Evolutionary conservation across 2,113 vertebrate genomes (phyloP).

Genomic region (Anoplopoma fimbria): DNA sequence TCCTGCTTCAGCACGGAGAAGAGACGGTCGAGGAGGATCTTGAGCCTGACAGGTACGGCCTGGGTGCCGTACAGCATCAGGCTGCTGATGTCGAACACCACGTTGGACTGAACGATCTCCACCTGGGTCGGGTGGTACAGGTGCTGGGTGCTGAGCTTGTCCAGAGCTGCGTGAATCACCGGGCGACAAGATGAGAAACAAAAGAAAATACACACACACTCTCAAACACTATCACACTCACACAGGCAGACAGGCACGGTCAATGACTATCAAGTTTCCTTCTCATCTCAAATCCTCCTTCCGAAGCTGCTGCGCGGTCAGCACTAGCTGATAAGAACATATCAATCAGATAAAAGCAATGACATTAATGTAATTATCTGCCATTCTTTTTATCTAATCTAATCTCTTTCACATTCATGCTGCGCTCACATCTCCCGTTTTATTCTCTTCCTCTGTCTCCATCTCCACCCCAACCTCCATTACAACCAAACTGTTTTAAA

Average conservation of each 20-base stretch:
- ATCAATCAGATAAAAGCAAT: conserved; percentile 93
- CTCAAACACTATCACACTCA: conserved; percentile 24
- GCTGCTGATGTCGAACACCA: conserved; percentile 98
- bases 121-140: conserved; percentile 94
- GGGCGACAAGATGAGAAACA: background rate
- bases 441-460: conserved; percentile 80
- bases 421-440: conserved; percentile 45
- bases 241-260: conserved; percentile 46
- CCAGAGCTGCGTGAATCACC: conserved; percentile 87
- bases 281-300: conserved; percentile 89
- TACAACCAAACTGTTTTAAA: background rate
- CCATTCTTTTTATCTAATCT: conserved; percentile 89
- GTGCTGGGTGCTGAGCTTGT: conserved; percentile 94
- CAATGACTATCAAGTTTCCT: conserved; percentile 92
- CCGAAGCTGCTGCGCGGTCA: conserved; percentile 90
- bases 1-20: conserved; percentile 98
- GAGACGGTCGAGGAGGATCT: conserved; percentile 98
- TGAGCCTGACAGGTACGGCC: conserved; percentile 95
- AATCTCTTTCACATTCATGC: conserved; percentile 80
- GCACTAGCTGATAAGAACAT: conserved; percentile 90
- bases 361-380: conserved; percentile 94
- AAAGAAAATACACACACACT: conserved; percentile 1
- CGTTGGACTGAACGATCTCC: conserved; percentile 98
- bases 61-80: conserved; percentile 98
- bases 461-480: conserved; percentile 13